Percentiles rank a stretch among this genome's conserved stretches.
These are phyloP conservation scores for Latrodectus elegans DNA, from an alignment of 2,888 invertebrate genomes.

Conservation along the genomic window DNA sequence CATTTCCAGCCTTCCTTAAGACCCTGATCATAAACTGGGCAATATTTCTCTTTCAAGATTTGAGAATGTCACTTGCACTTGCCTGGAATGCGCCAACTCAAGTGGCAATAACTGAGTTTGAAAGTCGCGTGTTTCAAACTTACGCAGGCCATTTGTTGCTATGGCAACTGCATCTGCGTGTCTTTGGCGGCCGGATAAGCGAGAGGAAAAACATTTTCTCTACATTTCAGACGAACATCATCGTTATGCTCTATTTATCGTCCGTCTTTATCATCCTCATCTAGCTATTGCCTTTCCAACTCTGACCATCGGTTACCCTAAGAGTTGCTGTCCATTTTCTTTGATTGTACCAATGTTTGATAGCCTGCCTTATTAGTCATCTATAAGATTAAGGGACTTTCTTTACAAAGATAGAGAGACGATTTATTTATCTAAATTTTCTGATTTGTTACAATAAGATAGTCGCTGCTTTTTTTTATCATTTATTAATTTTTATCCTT, in stretches of 20 bases:
- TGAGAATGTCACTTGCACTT: slow-evolving; percentile 61
- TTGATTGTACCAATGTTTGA: too few species aligned
- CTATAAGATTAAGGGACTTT: too few species aligned
- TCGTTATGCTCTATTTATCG: slow-evolving; percentile 56
- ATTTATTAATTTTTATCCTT: too few species aligned
- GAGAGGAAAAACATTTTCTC: slow-evolving; percentile 33
- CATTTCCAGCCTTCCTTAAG: slow-evolving; percentile 14
- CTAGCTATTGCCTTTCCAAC: slow-evolving; percentile 16
- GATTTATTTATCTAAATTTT: too few species aligned
- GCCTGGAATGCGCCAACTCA: slow-evolving; percentile 50
- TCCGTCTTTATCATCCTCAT: slow-evolving; percentile 53
- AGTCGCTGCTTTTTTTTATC: too few species aligned
- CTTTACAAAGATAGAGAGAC: too few species aligned
- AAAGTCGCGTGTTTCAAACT: slow-evolving; percentile 64
- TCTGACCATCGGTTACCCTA: background rate
- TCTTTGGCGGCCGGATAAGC: slow-evolving; percentile 45
- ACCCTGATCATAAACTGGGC: slow-evolving; percentile 49
- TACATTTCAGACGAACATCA: slow-evolving; percentile 53
- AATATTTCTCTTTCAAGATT: slow-evolving; percentile 64
- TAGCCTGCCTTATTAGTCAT: too few species aligned
- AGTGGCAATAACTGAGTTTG: slow-evolving; percentile 67
- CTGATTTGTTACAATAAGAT: too few species aligned
- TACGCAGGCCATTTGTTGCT: slow-evolving; percentile 64
- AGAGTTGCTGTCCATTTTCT: too few species aligned
- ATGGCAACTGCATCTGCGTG: slow-evolving; percentile 56